Conservation (phyloP, 2,888 invertebrate species). For the Lycocerus yunnanus region DNA sequence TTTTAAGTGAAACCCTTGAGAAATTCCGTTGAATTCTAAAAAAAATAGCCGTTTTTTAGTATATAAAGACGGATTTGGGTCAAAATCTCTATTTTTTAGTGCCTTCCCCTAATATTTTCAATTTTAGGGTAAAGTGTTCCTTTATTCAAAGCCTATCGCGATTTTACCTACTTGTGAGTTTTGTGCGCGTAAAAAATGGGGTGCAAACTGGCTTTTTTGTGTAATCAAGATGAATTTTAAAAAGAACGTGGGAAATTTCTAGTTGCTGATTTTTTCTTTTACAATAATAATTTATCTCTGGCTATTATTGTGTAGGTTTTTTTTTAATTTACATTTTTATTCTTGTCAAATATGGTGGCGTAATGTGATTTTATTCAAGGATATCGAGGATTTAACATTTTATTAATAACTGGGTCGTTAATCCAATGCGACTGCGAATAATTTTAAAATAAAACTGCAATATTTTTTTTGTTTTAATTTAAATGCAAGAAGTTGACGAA, state of each 20-base stretch:
- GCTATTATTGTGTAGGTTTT: neutral
- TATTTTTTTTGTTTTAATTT: slow-evolving; percentile 21
- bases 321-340: slow-evolving; percentile 5
- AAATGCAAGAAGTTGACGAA: slow-evolving; percentile 28
- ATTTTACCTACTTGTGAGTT: slow-evolving; percentile 50
- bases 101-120: slow-evolving; percentile 45
- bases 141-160: slow-evolving; percentile 44
- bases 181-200: slow-evolving; percentile 40
- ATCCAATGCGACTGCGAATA: slow-evolving; percentile 13
- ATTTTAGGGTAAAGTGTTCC: slow-evolving; percentile 49
- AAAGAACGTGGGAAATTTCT: slow-evolving; percentile 23
- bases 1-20: slow-evolving; percentile 46
- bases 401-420: slow-evolving; percentile 12
- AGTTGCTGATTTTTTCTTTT: slow-evolving; percentile 3
- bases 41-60: slow-evolving; percentile 44
- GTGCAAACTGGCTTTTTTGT: slow-evolving; percentile 42
- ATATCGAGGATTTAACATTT: neutral
- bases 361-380: slow-evolving; percentile 8
- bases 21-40: slow-evolving; percentile 49
- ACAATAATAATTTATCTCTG: neutral
- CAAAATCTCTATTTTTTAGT: slow-evolving; percentile 38
- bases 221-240: slow-evolving; percentile 45
- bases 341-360: neutral
- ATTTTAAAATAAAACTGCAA: slow-evolving; percentile 14
- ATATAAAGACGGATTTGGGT: slow-evolving; percentile 44